Evolutionary conservation across 2,113 vertebrate genomes (phyloP).

Genomic region (Heteronetta atricapilla): DNA sequence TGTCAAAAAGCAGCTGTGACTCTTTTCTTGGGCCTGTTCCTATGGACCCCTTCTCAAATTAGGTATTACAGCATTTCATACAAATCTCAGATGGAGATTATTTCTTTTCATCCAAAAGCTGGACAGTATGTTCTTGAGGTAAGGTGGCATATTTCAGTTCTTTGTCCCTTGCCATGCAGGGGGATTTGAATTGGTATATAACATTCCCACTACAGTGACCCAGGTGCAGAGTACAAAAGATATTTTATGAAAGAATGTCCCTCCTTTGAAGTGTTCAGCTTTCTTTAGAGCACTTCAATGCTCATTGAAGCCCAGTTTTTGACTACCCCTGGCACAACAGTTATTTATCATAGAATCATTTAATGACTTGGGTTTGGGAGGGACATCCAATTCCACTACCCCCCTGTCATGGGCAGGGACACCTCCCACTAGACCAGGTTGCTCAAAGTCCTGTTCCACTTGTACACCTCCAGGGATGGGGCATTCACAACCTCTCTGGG

Average conservation of each 20-base stretch:
- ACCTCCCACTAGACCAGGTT: no score
- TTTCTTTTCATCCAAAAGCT: conserved; percentile 13
- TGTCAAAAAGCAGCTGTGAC: neutral
- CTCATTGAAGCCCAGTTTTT: conserved; percentile 5
- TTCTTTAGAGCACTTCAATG: neutral
- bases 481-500: no score
- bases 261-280: neutral
- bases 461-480: no score
- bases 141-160: neutral
- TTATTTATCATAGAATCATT: neutral
- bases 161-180: neutral
- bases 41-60: neutral
- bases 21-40: neutral
- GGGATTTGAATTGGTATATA: neutral
- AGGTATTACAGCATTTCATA: neutral
- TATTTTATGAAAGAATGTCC: neutral
- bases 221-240: neutral
- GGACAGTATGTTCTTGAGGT: neutral
- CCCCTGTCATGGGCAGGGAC: no score
- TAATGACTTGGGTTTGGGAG: no score
- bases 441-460: no score
- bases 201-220: neutral
- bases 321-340: neutral
- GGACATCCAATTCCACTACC: no score
- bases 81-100: neutral